phyloP scores from a whole-genome alignment of 2,797 vertebrate genomes.

The Perodicticus potto region DNA sequence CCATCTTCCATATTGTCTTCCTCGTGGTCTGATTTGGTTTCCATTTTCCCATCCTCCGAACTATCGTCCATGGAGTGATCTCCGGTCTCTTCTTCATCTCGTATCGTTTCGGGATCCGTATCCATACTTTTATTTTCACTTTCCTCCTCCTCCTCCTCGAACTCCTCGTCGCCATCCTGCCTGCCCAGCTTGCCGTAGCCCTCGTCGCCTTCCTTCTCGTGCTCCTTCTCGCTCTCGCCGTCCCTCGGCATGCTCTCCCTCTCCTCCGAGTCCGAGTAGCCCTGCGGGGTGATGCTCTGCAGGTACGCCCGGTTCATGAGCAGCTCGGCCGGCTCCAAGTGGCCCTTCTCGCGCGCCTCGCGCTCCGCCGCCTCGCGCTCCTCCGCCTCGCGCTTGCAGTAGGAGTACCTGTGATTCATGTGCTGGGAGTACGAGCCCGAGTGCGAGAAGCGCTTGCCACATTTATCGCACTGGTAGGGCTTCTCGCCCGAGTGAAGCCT shows the following conservation, averaged over 20 bases:
- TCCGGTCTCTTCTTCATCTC: slow-evolving; percentile 98
- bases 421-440: slow-evolving; percentile 99
- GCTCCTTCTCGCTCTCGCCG: slow-evolving; percentile 94
- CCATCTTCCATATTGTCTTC: slow-evolving; percentile 98
- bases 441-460: slow-evolving; percentile 98
- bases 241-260: slow-evolving; percentile 93
- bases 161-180: slow-evolving; percentile 94
- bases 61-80: slow-evolving; percentile 99
- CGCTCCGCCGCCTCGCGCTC: slow-evolving; percentile 97
- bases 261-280: slow-evolving; percentile 97
- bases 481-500: slow-evolving; percentile 99
- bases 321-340: slow-evolving; percentile 98
- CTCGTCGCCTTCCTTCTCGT: slow-evolving; percentile 95
- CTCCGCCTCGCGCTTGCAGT: slow-evolving; percentile 99
- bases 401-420: slow-evolving; percentile 99
- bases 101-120: slow-evolving; percentile 98
- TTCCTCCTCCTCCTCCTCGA: slow-evolving; percentile 97
- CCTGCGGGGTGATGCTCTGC: slow-evolving; percentile 97
- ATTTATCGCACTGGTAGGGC: slow-evolving; percentile 99
- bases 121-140: slow-evolving; percentile 99
- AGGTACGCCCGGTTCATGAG: slow-evolving; percentile 98
- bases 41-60: slow-evolving; percentile 98
- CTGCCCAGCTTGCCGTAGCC: slow-evolving; percentile 95
- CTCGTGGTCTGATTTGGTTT: slow-evolving; percentile 99
- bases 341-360: slow-evolving; percentile 95